phyloP scores from a whole-genome alignment of 2,888 invertebrate genomes.

The Monochamus alternatus region DNA sequence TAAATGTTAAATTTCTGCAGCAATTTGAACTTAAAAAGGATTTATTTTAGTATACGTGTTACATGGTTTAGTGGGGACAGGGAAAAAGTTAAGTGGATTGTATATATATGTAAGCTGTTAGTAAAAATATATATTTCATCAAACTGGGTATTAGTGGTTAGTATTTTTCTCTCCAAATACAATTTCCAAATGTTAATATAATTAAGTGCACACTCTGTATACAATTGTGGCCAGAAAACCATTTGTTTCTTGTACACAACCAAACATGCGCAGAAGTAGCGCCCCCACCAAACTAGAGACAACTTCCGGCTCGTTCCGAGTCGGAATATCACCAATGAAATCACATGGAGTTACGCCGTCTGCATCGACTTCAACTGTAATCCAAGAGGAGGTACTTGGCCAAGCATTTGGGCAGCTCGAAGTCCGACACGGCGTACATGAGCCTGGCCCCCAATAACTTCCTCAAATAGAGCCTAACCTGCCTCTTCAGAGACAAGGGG shows the following conservation, averaged over 20 bases:
- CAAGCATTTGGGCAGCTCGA: conserved; percentile 79
- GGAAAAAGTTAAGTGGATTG: background rate
- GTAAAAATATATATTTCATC: background rate
- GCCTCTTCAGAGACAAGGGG: conserved; percentile 80
- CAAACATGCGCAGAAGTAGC: background rate
- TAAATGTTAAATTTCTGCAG: background rate
- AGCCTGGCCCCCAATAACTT: conserved; percentile 74
- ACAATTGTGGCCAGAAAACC: conserved; percentile 35
- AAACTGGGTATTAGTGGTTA: conserved; percentile 9
- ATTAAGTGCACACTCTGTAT: conserved; percentile 11
- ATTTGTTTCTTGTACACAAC: background rate
- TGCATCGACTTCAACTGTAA: conserved; percentile 70
- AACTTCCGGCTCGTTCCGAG: background rate
- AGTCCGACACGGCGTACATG: conserved; percentile 73
- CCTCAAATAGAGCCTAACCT: conserved; percentile 66
- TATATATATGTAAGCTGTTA: background rate
- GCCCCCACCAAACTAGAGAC: background rate
- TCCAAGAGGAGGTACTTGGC: conserved; percentile 82
- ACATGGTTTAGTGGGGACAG: background rate
- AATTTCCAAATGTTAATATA: background rate
- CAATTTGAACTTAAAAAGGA: background rate
- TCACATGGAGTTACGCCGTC: conserved; percentile 13
- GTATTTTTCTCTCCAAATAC: conserved; percentile 18
- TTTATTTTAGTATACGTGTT: no score
- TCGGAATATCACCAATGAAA: conserved; percentile 37